phyloP scores from a whole-genome alignment of 2,888 invertebrate genomes.

The Stegophylla sp. region DNA sequence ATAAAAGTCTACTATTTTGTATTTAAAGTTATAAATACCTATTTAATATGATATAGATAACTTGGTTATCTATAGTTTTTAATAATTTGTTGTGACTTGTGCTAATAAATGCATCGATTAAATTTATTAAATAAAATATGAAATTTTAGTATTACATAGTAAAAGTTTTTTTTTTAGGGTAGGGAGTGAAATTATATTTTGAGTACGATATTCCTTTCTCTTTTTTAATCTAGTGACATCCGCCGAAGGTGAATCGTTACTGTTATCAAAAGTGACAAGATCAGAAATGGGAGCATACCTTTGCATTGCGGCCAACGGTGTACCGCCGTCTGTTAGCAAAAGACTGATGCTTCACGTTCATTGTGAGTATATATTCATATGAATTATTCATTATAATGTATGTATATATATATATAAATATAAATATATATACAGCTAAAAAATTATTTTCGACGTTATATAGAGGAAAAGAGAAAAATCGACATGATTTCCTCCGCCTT shows the following conservation, averaged over 20 bases:
- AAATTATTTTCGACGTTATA: constrained; percentile 30
- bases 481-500: constrained; percentile 41
- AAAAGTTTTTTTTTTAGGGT: too few species aligned
- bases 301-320: constrained; percentile 87
- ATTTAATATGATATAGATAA: too few species aligned
- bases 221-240: constrained; percentile 69
- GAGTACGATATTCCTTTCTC: too few species aligned
- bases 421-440: not conserved
- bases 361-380: constrained; percentile 71
- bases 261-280: constrained; percentile 83
- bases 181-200: too few species aligned
- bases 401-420: constrained; percentile 2
- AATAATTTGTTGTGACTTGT: too few species aligned
- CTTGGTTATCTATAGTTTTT: too few species aligned
- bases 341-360: constrained; percentile 89
- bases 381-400: constrained; percentile 18
- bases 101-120: too few species aligned
- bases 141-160: too few species aligned
- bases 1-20: too few species aligned
- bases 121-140: too few species aligned
- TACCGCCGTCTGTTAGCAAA: constrained; percentile 87
- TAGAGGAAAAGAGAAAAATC: constrained; percentile 37
- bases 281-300: constrained; percentile 89
- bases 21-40: too few species aligned
- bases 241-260: constrained; percentile 81